phyloP scores from a whole-genome alignment of 2,113 vertebrate species.

The Nannobrachium achirus region DNA sequence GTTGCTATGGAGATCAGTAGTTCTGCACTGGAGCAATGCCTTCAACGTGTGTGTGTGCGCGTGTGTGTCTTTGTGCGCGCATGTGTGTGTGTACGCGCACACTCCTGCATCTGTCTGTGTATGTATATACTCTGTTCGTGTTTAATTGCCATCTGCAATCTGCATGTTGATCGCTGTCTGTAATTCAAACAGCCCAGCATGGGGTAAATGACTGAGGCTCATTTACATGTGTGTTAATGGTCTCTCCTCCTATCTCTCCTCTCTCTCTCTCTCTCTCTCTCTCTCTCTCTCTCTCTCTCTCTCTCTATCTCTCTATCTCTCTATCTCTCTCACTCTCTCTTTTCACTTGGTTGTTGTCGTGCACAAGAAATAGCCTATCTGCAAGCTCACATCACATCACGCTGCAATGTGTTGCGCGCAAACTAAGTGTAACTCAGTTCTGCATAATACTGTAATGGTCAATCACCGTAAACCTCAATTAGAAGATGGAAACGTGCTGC shows the following conservation, averaged over 20 bases:
- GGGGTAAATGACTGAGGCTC: conserved; percentile 73
- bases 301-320: not conserved
- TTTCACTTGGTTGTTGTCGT: not conserved
- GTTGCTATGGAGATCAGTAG: conserved; percentile 78
- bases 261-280: conserved; percentile 43
- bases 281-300: conserved; percentile 41
- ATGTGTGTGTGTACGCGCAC: not conserved
- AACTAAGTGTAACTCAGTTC: too few species aligned
- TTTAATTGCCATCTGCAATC: conserved; percentile 76
- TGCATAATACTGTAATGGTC: too few species aligned
- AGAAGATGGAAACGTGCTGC: not conserved
- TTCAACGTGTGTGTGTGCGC: not conserved
- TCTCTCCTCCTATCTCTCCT: conserved; percentile 17
- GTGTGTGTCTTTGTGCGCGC: not conserved
- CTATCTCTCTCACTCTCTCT: conserved; percentile 10
- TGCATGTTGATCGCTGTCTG: conserved; percentile 69
- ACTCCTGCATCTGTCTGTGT: conserved; percentile 20
- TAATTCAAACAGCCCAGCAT: conserved; percentile 68
- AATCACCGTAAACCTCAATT: too few species aligned
- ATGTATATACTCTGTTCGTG: conserved; percentile 50
- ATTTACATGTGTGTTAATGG: conserved; percentile 74
- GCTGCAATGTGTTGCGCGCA: too few species aligned
- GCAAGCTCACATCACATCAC: too few species aligned
- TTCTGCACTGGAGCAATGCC: conserved; percentile 60
- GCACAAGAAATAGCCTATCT: too few species aligned